A percentile compares a stretch with the other conserved stretches of the same genome.
phyloP scores from a whole-genome alignment of 2,888 invertebrate genomes.

The Thymelicus lineola region DNA sequence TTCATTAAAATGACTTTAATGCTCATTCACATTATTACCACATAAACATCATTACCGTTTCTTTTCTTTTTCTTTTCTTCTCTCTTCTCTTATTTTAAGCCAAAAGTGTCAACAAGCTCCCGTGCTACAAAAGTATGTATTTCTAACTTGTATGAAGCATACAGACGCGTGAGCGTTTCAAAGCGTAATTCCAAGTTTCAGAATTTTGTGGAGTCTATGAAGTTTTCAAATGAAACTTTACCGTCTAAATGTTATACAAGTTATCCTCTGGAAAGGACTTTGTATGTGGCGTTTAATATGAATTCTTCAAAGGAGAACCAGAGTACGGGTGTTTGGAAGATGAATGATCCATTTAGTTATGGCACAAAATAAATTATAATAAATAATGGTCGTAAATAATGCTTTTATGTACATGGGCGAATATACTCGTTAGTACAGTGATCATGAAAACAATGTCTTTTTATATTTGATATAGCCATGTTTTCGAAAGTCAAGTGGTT shows the following conservation, averaged over 20 bases:
- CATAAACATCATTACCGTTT: too few relatives aligned
- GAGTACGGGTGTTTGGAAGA: not conserved
- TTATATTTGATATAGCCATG: too few relatives aligned
- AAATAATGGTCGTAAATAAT: too few relatives aligned
- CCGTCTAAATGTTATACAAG: conserved; percentile 1
- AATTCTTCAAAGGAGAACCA: not conserved
- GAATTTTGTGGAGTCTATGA: conserved; percentile 8
- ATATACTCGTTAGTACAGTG: too few relatives aligned
- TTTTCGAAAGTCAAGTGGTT: too few relatives aligned
- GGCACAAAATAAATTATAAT: too few relatives aligned
- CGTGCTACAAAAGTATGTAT: not conserved
- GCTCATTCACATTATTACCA: too few relatives aligned
- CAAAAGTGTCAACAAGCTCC: not conserved
- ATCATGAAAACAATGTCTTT: too few relatives aligned
- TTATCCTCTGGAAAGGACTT: not conserved
- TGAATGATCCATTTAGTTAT: not conserved
- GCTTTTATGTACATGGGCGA: too few relatives aligned
- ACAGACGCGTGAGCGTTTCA: conserved; percentile 1
- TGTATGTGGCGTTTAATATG: not conserved
- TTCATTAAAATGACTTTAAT: too few relatives aligned
- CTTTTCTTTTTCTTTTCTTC: not conserved
- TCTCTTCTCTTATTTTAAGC: not conserved
- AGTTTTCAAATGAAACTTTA: conserved; percentile 10
- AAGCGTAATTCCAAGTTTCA: conserved; percentile 6
- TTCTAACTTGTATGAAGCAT: conserved; percentile 6